Percentiles rank a stretch among this genome's conserved stretches.
phyloP scores from a whole-genome alignment of 2,113 vertebrate species.

The Calypte anna region DNA sequence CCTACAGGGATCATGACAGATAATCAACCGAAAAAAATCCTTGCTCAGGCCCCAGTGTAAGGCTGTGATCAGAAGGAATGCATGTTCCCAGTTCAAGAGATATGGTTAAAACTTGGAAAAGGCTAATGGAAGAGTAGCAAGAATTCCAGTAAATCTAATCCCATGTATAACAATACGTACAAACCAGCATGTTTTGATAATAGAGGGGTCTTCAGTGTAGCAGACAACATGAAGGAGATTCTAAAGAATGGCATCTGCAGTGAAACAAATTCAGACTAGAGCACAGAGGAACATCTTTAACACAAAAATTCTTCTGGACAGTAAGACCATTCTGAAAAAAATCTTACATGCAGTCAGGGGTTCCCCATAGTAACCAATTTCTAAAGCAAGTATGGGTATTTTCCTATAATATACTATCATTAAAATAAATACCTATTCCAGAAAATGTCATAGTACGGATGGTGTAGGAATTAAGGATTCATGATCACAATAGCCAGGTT shows the following conservation, averaged over 20 bases:
- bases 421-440: background rate
- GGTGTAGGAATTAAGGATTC: background rate
- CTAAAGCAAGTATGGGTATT: background rate
- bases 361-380: background rate
- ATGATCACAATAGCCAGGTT: background rate
- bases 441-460: background rate
- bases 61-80: background rate
- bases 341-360: background rate
- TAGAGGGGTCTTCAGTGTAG: background rate
- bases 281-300: background rate
- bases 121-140: background rate
- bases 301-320: background rate
- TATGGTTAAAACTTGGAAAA: background rate
- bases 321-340: background rate
- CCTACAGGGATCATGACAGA: background rate
- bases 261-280: background rate
- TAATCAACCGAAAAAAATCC: background rate
- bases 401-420: background rate
- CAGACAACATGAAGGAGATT: background rate
- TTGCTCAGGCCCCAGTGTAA: background rate
- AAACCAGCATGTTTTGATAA: background rate
- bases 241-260: background rate
- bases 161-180: background rate
- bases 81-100: background rate
- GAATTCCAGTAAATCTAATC: background rate